Base-by-base conservation (phyloP, 1,140 invertebrate genomes). In the Halyomorpha halys region DNA sequence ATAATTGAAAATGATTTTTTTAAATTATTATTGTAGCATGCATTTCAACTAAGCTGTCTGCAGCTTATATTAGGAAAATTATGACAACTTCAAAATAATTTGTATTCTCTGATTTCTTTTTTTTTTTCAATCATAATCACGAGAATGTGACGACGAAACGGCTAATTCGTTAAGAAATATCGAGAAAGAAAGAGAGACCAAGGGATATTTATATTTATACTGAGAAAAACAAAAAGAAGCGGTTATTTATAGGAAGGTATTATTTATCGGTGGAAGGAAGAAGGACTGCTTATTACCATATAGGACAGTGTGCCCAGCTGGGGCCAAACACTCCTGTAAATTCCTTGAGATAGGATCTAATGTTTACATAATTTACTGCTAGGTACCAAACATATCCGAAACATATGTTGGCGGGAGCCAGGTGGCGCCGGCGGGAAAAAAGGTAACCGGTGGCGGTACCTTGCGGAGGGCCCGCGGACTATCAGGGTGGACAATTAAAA, bases 301-400 rank as follows among this genome's bases (percentile, higher is more conserved):
- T 21, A 49, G 47, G 47, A 49, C 47, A 49, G 47, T 49, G n/a
- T 21, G 47, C 47, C 47, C 47, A 49, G 47, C n/a, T 49, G 47
- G 47, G 47, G 47, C 47, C 47, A 49, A 49, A 49, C 47, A 19
- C n/a, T 49, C 5, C 47, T 49, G 47, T 49, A 49, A 49, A 49
- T 49, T 49, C 47, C 47, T 21, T 18, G 6, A 49, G 47, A 49
- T 49, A 49, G 21, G n/a, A 49, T 49, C 47, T 49, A 49, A 49
- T 49, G 47, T 49, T 49, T 49, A 49, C 47, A 49, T 49, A 49
- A 49, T 49, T 49, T 49, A 49, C 47, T 49, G 47, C 47, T 49
- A 49, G 47, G 47, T 49, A 49, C 47, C 21, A 49, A 19, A 19
- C 47, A 49, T 49, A 49, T 49, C 47, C n/a, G 21, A 49, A 49